Base-by-base conservation (phyloP, 2,797 vertebrate species). In the Squalus acanthias region DNA sequence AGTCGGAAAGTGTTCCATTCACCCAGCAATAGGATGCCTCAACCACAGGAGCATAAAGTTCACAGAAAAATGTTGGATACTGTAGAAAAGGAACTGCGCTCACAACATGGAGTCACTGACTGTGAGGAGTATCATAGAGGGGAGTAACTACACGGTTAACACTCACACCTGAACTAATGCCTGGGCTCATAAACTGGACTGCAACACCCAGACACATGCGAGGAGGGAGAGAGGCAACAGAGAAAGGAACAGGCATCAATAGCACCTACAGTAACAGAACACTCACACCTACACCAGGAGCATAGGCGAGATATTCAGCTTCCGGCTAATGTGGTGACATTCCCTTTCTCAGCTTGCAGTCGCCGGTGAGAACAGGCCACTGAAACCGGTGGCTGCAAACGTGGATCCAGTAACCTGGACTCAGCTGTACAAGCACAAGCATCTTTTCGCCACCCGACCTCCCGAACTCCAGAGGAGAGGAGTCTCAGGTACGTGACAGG, bases 361-460 rank as follows among this genome's bases (percentile, higher is more conserved):
- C 15, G 26, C 53, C 17, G 70, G 70, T 76, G 70, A 95, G 94
- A 60, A 95, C 94, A 95, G 94, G 50, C 94, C 94, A 57, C 67
- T 95, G 94, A 95, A 95, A 95, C 50, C 94, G 17, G 29, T 95
- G 50, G 70, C 94, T 76, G 46, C 70, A 76, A 74, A 95, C 0
- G 94, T 95, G 69, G 94, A 95, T 60, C 94, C 94, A 74, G 5
- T 74, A n/a, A 76, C 13, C 15, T 95, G 94, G 94, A 76, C 94
- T 76, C 70, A 95, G 60, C 53, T 76, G 12, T 95, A 95, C 50
- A 95, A 95, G 50, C 46, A 95, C 70, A 95, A 95, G 94, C 94
- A 95, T 17, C 70, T 60, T 8, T 95, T 95, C 29, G 8, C 70
- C 50, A 95, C 70, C 46, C 94, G 76, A 57, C 94, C 94, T 76